Conservation (phyloP, 2,113 vertebrate genomes). For the Cettia cetti region DNA sequence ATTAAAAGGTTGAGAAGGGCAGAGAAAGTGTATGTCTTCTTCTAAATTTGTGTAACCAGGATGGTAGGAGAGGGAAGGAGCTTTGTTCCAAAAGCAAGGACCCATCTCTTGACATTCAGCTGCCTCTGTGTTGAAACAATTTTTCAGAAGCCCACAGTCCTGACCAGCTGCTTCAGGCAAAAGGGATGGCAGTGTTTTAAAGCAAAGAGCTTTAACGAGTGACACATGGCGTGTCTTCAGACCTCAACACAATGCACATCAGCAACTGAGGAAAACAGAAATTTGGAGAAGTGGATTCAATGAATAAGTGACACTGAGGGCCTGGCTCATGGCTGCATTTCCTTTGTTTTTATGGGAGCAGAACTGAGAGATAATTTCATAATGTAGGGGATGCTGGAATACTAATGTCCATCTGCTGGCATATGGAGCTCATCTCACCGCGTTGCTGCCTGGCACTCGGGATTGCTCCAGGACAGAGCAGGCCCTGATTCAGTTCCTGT, state of each 20-base stretch:
- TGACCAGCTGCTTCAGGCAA: not conserved
- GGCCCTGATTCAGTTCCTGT: not conserved
- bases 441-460: accelerated
- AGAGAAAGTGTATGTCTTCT: not conserved
- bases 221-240: not conserved
- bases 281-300: not conserved
- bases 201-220: not conserved
- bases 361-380: not conserved
- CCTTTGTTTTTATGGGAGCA: not conserved
- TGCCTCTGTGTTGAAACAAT: not conserved
- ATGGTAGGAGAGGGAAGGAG: not conserved
- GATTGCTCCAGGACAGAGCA: conserved; percentile 38
- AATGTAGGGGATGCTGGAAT: not conserved
- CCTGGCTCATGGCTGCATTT: not conserved
- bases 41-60: not conserved
- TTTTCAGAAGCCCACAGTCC: not conserved
- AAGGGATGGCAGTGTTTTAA: not conserved
- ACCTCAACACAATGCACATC: not conserved
- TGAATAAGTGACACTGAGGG: not conserved
- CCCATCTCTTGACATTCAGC: not conserved
- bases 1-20: not conserved
- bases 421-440: conserved; percentile 9
- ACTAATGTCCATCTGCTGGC: conserved; percentile 38
- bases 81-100: not conserved
- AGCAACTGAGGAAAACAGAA: not conserved